Conservation (phyloP, 2,113 vertebrate species). For the Seriola dumerili region DNA sequence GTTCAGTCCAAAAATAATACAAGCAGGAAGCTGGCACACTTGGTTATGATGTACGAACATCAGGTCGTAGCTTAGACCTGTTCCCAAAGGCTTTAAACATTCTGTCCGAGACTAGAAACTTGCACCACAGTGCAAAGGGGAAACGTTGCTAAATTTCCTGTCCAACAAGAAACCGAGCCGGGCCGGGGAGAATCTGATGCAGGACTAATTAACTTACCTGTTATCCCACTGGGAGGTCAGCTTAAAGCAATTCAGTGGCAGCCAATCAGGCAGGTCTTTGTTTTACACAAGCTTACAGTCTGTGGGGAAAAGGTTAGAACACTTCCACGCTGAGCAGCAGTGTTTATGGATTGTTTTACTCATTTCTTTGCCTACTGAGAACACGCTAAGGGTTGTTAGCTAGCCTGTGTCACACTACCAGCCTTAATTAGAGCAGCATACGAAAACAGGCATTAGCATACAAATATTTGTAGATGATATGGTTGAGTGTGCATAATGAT, state of each 20-base stretch:
- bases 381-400: constrained; percentile 66
- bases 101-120: neutral
- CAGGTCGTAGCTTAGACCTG: constrained; percentile 44
- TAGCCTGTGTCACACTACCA: constrained; percentile 56
- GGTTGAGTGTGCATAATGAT: constrained; percentile 58
- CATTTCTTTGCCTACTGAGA: constrained; percentile 61
- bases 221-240: constrained; percentile 30
- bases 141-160: constrained; percentile 4
- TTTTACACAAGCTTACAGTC: constrained; percentile 55
- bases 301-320: constrained; percentile 45
- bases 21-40: constrained; percentile 51
- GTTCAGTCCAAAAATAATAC: constrained; percentile 61
- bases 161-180: constrained; percentile 13
- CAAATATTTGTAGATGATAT: constrained; percentile 76
- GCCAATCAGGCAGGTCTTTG: constrained; percentile 57
- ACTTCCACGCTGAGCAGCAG: constrained; percentile 50
- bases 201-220: constrained; percentile 58
- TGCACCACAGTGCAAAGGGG: neutral
- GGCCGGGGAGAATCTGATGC: constrained; percentile 2
- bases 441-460: constrained; percentile 76
- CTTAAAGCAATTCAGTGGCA: constrained; percentile 37
- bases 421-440: constrained; percentile 71
- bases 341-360: constrained; percentile 55
- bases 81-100: constrained; percentile 50
- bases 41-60: constrained; percentile 58